Conservation (phyloP, 30 jellyfish, hydroid and myxozoan species). For the Hydractinia symbiolongicarpus region DNA sequence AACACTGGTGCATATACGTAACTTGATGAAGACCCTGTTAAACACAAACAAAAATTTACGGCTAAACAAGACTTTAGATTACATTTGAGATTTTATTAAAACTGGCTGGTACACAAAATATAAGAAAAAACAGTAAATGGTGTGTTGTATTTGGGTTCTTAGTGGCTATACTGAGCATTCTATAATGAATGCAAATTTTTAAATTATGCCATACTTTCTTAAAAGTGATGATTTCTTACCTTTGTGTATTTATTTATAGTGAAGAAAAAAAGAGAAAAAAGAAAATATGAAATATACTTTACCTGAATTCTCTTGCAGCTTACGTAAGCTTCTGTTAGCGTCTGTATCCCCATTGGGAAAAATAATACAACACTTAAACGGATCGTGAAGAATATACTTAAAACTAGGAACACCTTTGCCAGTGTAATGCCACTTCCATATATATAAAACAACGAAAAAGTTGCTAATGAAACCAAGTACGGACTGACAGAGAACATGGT, state of each 20-base stretch:
- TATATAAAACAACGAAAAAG: background rate
- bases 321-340: background rate
- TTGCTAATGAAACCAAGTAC: background rate
- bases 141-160: too few relatives aligned
- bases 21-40: too few relatives aligned
- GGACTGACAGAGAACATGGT: background rate
- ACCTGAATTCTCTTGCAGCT: constrained; percentile 5
- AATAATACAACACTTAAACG: constrained; percentile 2
- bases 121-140: too few relatives aligned
- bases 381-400: background rate
- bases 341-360: background rate
- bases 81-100: too few relatives aligned
- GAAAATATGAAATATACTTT: background rate
- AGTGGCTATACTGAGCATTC: too few relatives aligned
- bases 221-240: background rate
- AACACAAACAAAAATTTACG: too few relatives aligned
- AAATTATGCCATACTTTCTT: too few relatives aligned
- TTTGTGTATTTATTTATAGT: background rate
- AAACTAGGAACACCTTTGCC: background rate
- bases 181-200: too few relatives aligned
- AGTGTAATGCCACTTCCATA: background rate
- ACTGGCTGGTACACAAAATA: too few relatives aligned
- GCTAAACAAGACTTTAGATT: too few relatives aligned
- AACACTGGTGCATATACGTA: too few relatives aligned
- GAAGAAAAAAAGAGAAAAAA: background rate